Evolutionary conservation across 1,140 invertebrate species (phyloP).

Genomic region (Macrosteles quadrilineatus): DNA sequence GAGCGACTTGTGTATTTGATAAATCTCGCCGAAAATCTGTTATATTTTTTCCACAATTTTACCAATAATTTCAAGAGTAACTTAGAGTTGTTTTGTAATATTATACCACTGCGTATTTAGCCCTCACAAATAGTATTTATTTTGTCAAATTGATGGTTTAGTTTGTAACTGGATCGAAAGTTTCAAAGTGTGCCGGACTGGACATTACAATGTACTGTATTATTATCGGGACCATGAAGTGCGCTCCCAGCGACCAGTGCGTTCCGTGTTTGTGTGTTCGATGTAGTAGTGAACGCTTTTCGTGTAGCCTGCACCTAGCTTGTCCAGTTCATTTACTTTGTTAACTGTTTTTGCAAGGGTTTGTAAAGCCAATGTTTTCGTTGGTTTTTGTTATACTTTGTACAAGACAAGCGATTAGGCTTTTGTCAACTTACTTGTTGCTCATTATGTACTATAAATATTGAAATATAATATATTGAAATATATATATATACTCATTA

Average conservation of each 20-base stretch:
- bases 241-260: background rate
- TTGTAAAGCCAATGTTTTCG: background rate
- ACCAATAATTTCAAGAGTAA: background rate
- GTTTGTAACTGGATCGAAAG: background rate
- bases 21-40: background rate
- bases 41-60: background rate
- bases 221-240: background rate
- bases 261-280: background rate
- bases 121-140: background rate
- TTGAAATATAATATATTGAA: too few species aligned
- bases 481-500: too few species aligned
- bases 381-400: too few species aligned
- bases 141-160: background rate
- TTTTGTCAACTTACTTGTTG: too few species aligned
- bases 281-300: background rate
- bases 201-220: background rate
- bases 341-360: background rate
- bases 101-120: background rate
- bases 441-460: too few species aligned
- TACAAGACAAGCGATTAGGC: too few species aligned
- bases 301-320: background rate
- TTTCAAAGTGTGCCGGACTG: background rate
- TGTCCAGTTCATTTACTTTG: background rate
- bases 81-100: background rate
- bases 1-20: too few species aligned